A percentile compares a stretch with the other conserved stretches of the same genome.
phyloP scores from a whole-genome alignment of 2,113 vertebrate species.

The Galemys pyrenaicus region DNA sequence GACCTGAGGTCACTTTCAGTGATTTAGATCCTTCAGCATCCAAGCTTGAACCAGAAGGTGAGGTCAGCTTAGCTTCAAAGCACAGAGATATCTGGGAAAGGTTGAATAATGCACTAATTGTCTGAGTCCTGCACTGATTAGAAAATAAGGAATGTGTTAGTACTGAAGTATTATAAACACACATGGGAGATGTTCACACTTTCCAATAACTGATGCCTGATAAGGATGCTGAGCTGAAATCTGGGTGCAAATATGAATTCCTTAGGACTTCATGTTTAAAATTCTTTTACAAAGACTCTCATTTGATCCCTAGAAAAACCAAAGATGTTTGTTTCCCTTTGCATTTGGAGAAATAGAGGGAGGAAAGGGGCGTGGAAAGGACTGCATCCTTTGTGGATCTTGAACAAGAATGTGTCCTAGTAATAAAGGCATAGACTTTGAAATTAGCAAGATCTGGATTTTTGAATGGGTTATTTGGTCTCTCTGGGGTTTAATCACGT shows the following conservation, averaged over 20 bases:
- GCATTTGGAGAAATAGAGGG: slow-evolving; percentile 5
- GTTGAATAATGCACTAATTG: background rate
- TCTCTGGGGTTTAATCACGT: background rate
- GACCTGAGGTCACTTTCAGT: background rate
- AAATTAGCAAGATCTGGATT: background rate
- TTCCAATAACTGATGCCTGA: background rate
- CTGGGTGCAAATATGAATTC: background rate
- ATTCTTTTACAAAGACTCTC: background rate
- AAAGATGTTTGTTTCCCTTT: background rate
- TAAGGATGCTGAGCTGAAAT: background rate
- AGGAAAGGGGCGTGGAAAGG: background rate
- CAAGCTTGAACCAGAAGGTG: background rate
- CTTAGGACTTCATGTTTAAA: background rate
- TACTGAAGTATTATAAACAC: background rate
- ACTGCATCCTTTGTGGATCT: background rate
- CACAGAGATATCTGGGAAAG: background rate
- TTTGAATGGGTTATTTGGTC: background rate
- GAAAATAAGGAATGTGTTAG: background rate
- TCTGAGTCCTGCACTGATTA: background rate
- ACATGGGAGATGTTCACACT: background rate
- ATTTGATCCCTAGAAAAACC: background rate
- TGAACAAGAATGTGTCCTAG: background rate
- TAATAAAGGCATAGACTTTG: background rate
- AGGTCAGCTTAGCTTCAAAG: background rate
- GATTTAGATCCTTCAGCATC: background rate